A percentile compares a stretch with the other conserved stretches of the same genome.
Evolutionary conservation across 2,797 vertebrate genomes (phyloP).

Genomic region (Bradypus variegatus): DNA sequence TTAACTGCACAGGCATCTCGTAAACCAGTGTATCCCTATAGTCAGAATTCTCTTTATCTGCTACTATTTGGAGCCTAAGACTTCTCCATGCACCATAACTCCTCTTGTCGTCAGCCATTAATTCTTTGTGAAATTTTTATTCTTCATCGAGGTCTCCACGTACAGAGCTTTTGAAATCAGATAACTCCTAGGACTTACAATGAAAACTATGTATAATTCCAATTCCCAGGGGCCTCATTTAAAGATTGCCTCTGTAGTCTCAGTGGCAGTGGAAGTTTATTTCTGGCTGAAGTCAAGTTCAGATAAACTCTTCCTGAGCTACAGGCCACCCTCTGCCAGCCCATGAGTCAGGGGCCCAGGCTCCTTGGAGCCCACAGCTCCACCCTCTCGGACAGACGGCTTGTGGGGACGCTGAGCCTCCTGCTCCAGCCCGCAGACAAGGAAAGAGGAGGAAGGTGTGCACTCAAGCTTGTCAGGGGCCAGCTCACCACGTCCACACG

Average conservation of each 20-base stretch:
- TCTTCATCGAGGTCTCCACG: not conserved
- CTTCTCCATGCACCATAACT: too few species aligned
- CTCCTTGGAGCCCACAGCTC: too few species aligned
- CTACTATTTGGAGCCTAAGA: not conserved
- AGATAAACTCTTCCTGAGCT: fast-evolving
- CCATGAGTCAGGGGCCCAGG: too few species aligned
- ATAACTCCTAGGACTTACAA: not conserved
- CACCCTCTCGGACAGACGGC: not conserved
- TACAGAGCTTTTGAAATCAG: not conserved
- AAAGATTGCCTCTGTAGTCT: not conserved
- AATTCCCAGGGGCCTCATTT: not conserved
- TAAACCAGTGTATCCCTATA: not conserved
- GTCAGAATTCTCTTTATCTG: not conserved
- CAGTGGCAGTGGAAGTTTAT: not conserved
- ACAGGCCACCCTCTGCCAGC: not conserved
- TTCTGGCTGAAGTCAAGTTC: not conserved
- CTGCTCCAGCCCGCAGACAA: not conserved
- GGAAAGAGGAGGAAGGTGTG: not conserved
- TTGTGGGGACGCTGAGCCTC: not conserved
- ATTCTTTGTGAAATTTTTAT: not conserved
- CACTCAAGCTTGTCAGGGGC: not conserved
- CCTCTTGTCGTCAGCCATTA: not conserved
- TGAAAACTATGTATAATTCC: not conserved
- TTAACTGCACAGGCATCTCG: not conserved
- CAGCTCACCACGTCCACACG: not conserved